A percentile compares a stretch with the other conserved stretches of the same genome.
Conservation (phyloP, 2,888 invertebrate species). For the Rhamnusium bicolor region DNA sequence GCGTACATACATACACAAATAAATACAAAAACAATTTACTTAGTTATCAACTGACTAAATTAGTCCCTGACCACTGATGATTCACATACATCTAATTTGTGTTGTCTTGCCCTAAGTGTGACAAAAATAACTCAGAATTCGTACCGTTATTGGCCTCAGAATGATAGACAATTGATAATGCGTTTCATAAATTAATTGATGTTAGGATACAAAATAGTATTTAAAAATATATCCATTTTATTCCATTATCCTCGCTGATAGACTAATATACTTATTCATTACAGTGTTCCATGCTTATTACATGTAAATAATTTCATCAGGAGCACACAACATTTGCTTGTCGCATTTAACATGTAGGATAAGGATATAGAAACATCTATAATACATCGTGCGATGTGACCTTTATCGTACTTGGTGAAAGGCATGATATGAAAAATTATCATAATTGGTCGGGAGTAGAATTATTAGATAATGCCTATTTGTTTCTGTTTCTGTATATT, state of each 20-base stretch:
- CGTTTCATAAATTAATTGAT: no score
- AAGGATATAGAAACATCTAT: conserved; percentile 22
- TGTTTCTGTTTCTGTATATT: neutral
- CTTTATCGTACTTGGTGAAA: conserved; percentile 43
- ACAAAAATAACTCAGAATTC: no score
- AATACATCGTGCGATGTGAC: conserved; percentile 37
- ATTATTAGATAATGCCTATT: conserved; percentile 21
- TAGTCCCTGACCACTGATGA: no score
- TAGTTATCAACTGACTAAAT: no score
- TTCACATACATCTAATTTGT: no score
- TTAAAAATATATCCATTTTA: no score
- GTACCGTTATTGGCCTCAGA: no score
- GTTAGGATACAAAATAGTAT: no score
- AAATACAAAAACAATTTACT: no score
- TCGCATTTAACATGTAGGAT: conserved; percentile 3
- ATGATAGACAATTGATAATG: no score
- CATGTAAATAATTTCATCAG: conserved; percentile 20
- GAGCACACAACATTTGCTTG: conserved; percentile 8
- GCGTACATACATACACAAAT: no score
- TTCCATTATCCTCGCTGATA: neutral
- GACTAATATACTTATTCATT: conserved; percentile 27
- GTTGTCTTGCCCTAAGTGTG: no score
- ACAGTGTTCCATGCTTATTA: conserved; percentile 34
- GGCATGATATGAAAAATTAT: conserved; percentile 44
- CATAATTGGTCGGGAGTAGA: conserved; percentile 43